These are phyloP conservation scores for Dissostichus mawsoni DNA, from an alignment of 2,113 vertebrate species.

Conservation along the genomic window DNA sequence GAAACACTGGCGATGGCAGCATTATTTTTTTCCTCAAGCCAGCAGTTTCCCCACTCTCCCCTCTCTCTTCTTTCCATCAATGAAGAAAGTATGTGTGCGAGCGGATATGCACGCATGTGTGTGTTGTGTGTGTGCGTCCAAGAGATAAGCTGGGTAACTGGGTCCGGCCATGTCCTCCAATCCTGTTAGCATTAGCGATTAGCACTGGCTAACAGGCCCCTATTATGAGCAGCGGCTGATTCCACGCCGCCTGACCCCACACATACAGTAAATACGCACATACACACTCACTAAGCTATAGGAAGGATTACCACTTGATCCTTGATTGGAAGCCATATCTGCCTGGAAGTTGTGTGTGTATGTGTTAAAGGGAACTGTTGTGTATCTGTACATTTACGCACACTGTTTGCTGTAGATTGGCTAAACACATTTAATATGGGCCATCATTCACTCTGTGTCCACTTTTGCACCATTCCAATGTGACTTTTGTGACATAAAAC, in stretches of 20 bases:
- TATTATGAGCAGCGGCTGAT: constrained; percentile 72
- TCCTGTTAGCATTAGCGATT: constrained; percentile 80
- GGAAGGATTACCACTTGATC: constrained; percentile 77
- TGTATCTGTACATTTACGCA: constrained; percentile 14
- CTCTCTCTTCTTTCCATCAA: constrained; percentile 48
- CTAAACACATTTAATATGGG: constrained; percentile 9
- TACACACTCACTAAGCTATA: constrained; percentile 57
- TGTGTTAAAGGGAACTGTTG: constrained; percentile 24
- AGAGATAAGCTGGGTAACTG: constrained; percentile 73
- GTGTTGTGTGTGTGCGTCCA: constrained; percentile 28
- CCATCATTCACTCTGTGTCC: constrained; percentile 1
- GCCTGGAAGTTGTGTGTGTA: constrained; percentile 23
- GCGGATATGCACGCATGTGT: neutral
- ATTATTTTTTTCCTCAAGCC: constrained; percentile 72
- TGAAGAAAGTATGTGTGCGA: constrained; percentile 45
- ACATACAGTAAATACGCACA: constrained; percentile 29
- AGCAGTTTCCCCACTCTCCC: constrained; percentile 63
- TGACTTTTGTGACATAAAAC: constrained; percentile 11
- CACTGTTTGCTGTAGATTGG: neutral
- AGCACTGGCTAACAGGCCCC: constrained; percentile 71
- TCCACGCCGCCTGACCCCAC: constrained; percentile 63
- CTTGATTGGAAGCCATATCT: constrained; percentile 72
- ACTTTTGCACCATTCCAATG: constrained; percentile 14
- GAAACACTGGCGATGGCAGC: constrained; percentile 69
- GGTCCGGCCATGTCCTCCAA: constrained; percentile 69